These are phyloP conservation scores for Vannuccia rotundouncinata DNA, from an alignment of 2,888 invertebrate species.

Conservation along the genomic window DNA sequence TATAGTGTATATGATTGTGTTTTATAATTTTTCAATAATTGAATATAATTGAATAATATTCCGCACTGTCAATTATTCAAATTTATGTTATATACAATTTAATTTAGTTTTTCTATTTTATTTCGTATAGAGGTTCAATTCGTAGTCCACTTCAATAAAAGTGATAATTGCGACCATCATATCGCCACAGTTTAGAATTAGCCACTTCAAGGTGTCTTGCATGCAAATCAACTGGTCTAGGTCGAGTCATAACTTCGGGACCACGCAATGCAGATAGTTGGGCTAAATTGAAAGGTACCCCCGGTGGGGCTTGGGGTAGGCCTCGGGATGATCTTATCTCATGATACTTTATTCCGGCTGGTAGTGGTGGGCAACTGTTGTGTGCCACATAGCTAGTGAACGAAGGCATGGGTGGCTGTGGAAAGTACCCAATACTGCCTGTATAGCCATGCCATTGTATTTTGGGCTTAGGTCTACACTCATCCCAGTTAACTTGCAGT, in stretches of 20 bases:
- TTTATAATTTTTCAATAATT: too few relatives aligned
- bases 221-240: background rate
- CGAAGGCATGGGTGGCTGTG: conserved; percentile 29
- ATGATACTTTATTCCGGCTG: conserved; percentile 31
- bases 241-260: conserved; percentile 35
- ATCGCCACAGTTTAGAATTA: conserved; percentile 8
- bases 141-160: conserved; percentile 21
- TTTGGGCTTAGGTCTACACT: background rate
- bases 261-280: conserved; percentile 36
- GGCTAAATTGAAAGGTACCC: conserved; percentile 34
- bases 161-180: conserved; percentile 23
- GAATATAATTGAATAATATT: too few relatives aligned
- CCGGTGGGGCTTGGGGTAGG: background rate
- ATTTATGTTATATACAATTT: too few relatives aligned
- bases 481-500: background rate
- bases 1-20: too few relatives aligned
- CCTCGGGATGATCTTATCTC: background rate
- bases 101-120: too few relatives aligned
- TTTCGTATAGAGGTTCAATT: too few relatives aligned
- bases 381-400: conserved; percentile 32
- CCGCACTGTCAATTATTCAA: too few relatives aligned
- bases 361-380: conserved; percentile 17
- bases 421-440: conserved; percentile 37
- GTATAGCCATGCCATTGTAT: conserved; percentile 36
- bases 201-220: background rate